These are phyloP conservation scores for Porites lobata DNA, from an alignment of 92 coral and sea anemone species.

Conservation along the genomic window DNA sequence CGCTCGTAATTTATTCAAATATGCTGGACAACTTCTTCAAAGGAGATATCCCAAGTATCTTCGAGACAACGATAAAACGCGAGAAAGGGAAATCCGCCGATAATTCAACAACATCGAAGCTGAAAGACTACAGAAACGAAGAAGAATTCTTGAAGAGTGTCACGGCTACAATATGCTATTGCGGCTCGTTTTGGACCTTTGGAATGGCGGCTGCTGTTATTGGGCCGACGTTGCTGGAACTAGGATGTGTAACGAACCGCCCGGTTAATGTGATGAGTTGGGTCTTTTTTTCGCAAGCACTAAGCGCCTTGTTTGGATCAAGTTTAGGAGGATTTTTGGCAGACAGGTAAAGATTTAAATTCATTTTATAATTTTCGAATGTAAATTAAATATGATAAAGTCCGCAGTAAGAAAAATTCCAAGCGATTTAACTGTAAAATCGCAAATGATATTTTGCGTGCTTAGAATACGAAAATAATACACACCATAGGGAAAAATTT, in stretches of 20 bases:
- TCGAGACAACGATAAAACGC: slow-evolving; percentile 88
- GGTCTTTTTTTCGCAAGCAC: slow-evolving; percentile 95
- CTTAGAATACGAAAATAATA: too few relatives aligned
- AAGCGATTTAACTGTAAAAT: not conserved
- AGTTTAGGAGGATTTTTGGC: slow-evolving; percentile 92
- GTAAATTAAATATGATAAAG: not conserved
- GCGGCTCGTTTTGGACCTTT: slow-evolving; percentile 95
- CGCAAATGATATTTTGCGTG: not conserved
- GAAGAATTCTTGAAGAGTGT: slow-evolving; percentile 89
- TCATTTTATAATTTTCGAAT: not conserved
- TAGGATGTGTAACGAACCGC: slow-evolving; percentile 89
- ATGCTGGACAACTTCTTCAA: slow-evolving; percentile 94
- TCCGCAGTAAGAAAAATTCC: not conserved
- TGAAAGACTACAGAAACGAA: slow-evolving; percentile 88
- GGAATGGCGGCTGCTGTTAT: slow-evolving; percentile 98
- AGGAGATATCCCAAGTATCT: slow-evolving; percentile 96
- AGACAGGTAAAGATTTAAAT: slow-evolving; percentile 82
- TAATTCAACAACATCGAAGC: slow-evolving; percentile 50
- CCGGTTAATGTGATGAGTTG: slow-evolving; percentile 89
- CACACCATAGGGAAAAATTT: too few relatives aligned
- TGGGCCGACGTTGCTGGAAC: slow-evolving; percentile 96
- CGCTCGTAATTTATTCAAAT: not conserved
- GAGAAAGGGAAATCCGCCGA: slow-evolving; percentile 75
- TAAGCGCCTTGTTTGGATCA: slow-evolving; percentile 95
- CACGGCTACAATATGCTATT: slow-evolving; percentile 90